Percentiles rank a stretch among this genome's conserved stretches.
phyloP scores from a whole-genome alignment of 2,113 vertebrate species.

The Indicator maculatus region DNA sequence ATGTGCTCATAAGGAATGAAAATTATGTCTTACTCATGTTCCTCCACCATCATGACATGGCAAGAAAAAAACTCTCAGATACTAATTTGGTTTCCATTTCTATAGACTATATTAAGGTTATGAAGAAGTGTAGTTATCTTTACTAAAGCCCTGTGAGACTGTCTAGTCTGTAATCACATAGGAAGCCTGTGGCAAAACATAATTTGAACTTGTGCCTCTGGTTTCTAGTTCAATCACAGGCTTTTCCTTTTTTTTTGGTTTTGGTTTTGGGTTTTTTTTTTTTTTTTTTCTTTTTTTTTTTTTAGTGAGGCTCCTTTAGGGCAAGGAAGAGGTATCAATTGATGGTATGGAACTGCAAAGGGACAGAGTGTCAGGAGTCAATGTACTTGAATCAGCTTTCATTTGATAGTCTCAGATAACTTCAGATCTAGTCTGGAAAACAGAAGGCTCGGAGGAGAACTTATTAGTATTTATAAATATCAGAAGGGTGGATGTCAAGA shows the following conservation, averaged over 20 bases:
- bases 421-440: not conserved
- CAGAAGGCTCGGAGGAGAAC: too few relatives aligned
- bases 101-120: not conserved
- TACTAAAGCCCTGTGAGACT: not conserved
- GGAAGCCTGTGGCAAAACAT: conserved; percentile 25
- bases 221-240: not conserved
- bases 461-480: too few relatives aligned
- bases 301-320: not conserved
- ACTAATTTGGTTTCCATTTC: conserved; percentile 1
- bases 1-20: not conserved
- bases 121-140: conserved; percentile 1
- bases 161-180: conserved; percentile 25
- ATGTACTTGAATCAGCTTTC: not conserved
- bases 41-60: not conserved
- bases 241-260: too few relatives aligned
- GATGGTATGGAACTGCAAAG: not conserved
- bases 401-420: not conserved
- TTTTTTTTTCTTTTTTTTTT: not conserved
- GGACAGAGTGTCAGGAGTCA: not conserved
- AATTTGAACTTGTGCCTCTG: not conserved
- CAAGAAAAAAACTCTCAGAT: not conserved
- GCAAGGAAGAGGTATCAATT: not conserved
- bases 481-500: too few relatives aligned
- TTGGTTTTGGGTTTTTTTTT: too few relatives aligned
- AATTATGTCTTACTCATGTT: not conserved